A percentile compares a stretch with the other conserved stretches of the same genome.
phyloP scores from a whole-genome alignment of 2,888 invertebrate genomes.

The Megamerina dolium region DNA sequence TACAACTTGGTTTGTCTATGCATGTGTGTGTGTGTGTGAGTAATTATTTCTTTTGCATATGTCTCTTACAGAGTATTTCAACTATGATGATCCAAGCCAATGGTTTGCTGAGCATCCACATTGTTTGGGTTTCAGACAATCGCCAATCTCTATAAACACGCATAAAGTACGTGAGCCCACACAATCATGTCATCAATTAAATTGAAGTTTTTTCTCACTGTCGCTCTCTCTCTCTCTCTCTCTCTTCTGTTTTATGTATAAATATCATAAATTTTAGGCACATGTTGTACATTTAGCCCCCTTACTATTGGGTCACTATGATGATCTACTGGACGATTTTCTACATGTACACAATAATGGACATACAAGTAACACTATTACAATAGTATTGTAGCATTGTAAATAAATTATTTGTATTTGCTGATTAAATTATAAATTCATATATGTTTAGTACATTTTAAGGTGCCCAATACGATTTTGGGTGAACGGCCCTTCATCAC shows the following conservation, averaged over 20 bases:
- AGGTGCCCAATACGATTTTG: conserved; percentile 29
- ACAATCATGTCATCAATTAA: too few relatives aligned
- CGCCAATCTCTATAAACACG: conserved; percentile 47
- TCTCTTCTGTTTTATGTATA: neutral
- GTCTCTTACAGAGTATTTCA: conserved; percentile 25
- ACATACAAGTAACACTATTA: conserved; percentile 55
- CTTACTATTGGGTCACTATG: conserved; percentile 61
- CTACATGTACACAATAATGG: conserved; percentile 61
- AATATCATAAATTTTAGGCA: conserved; percentile 14
- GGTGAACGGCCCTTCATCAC: conserved; percentile 31
- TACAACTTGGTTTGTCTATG: too few relatives aligned
- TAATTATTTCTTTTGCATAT: too few relatives aligned
- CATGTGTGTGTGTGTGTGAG: too few relatives aligned
- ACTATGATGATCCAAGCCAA: conserved; percentile 32
- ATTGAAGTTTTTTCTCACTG: too few relatives aligned
- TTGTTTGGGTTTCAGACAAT: conserved; percentile 62
- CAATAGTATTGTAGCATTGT: too few relatives aligned
- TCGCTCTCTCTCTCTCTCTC: too few relatives aligned
- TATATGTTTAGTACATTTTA: conserved; percentile 35
- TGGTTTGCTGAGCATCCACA: conserved; percentile 58
- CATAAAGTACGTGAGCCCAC: conserved; percentile 33
- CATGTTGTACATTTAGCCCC: conserved; percentile 48
- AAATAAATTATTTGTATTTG: too few relatives aligned
- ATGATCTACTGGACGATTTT: conserved; percentile 56
- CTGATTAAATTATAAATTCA: too few relatives aligned